A percentile compares a stretch with the other conserved stretches of the same genome.
phyloP scores from a whole-genome alignment of 2,888 invertebrate genomes.

The Parascotia fuliginaria region DNA sequence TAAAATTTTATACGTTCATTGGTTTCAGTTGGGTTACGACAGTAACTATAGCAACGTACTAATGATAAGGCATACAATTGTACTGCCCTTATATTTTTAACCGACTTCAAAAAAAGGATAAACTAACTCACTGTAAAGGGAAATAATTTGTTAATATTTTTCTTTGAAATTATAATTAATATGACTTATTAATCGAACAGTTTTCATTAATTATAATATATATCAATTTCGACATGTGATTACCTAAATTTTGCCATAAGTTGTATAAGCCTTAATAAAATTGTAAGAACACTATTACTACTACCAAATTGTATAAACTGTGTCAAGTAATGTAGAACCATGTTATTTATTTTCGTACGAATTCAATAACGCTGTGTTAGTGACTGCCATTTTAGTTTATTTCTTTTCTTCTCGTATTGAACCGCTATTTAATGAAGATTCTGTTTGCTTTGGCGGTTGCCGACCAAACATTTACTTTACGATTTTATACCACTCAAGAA shows the following conservation, averaged over 20 bases:
- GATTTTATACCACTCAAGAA: conserved; percentile 25
- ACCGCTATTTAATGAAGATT: conserved; percentile 45
- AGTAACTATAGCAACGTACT: conserved; percentile 46
- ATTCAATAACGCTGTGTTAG: conserved; percentile 48
- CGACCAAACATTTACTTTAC: conserved; percentile 27
- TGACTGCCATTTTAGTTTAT: conserved; percentile 57
- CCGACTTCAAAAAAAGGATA: background rate
- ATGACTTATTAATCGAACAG: too few species aligned
- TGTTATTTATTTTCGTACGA: conserved; percentile 45
- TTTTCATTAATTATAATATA: too few species aligned
- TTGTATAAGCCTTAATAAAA: too few species aligned
- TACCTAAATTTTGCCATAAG: too few species aligned
- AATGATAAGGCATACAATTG: conserved; percentile 30
- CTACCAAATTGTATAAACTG: conserved; percentile 24
- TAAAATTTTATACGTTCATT: conserved; percentile 56
- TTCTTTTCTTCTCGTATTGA: conserved; percentile 51
- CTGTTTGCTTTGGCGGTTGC: conserved; percentile 52
- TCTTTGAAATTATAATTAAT: too few species aligned
- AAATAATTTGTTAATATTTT: too few species aligned
- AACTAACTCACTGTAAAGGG: too few species aligned
- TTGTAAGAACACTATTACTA: conserved; percentile 3
- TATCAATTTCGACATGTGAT: too few species aligned
- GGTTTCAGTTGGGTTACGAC: conserved; percentile 52
- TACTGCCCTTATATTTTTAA: conserved; percentile 19
- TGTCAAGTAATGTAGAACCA: conserved; percentile 25